Evolutionary conservation across 2,888 invertebrate genomes (phyloP).

Genomic region (Chromoteleia sp.): DNA sequence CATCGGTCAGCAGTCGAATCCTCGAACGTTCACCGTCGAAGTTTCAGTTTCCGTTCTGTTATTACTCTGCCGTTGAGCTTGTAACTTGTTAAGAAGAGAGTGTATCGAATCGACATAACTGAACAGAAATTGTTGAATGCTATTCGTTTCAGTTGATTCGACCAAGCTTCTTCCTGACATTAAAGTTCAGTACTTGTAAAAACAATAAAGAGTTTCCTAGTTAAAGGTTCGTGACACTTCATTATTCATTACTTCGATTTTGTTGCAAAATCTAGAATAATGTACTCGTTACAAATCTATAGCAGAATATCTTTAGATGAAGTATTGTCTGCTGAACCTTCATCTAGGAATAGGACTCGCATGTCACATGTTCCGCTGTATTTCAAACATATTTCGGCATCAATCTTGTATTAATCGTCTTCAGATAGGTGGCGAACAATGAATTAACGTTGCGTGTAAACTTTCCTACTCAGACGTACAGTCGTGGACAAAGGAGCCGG

Average conservation of each 20-base stretch:
- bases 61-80: background rate
- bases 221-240: background rate
- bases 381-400: background rate
- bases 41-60: slow-evolving; percentile 19
- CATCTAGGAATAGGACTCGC: background rate
- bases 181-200: background rate
- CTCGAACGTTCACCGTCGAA: slow-evolving; percentile 63
- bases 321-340: background rate
- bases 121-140: background rate
- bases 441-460: background rate
- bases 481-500: background rate
- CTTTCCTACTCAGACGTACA: background rate
- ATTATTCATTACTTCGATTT: background rate
- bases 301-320: too few species aligned
- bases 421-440: background rate
- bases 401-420: background rate
- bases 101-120: background rate
- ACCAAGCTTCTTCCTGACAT: background rate
- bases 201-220: background rate
- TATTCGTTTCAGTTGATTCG: background rate
- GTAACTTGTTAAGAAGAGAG: background rate
- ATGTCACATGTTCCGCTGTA: background rate
- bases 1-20: slow-evolving; percentile 61
- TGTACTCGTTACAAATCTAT: too few species aligned
- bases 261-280: background rate